Percentiles rank a stretch among this genome's conserved stretches.
phyloP scores from a whole-genome alignment of 2,113 vertebrate genomes.

The Hipposideros armiger region DNA sequence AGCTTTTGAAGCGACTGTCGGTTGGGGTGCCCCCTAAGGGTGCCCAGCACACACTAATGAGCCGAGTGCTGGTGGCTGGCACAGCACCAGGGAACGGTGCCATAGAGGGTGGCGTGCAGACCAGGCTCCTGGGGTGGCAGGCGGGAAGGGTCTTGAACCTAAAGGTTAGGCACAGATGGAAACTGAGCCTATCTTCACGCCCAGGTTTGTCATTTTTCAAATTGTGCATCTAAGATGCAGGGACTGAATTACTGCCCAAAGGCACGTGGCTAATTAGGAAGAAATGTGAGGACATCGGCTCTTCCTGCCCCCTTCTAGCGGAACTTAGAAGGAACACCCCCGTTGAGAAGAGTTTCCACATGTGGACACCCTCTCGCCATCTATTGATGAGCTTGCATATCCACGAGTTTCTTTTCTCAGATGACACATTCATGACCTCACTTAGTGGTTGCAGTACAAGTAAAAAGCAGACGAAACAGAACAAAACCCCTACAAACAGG shows the following conservation, averaged over 20 bases:
- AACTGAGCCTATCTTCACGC: rapidly evolving
- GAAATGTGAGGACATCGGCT: rapidly evolving
- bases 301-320: rapidly evolving
- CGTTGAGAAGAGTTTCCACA: background rate
- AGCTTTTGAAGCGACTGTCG: rapidly evolving
- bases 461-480: rapidly evolving
- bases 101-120: rapidly evolving
- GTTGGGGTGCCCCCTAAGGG: too few relatives aligned
- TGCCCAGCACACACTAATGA: rapidly evolving
- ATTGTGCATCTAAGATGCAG: background rate
- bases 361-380: rapidly evolving
- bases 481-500: background rate
- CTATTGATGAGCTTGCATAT: rapidly evolving
- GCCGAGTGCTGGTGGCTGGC: rapidly evolving
- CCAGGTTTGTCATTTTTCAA: background rate
- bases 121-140: rapidly evolving
- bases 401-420: background rate
- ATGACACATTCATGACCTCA: too few relatives aligned
- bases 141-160: background rate
- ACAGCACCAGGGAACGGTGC: rapidly evolving
- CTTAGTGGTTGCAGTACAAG: background rate
- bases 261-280: background rate
- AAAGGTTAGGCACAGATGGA: background rate
- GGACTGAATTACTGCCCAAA: too few relatives aligned
- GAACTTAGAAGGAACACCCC: rapidly evolving